Conservation (phyloP, 2,113 vertebrate species). For the Nannospalax galili region DNA sequence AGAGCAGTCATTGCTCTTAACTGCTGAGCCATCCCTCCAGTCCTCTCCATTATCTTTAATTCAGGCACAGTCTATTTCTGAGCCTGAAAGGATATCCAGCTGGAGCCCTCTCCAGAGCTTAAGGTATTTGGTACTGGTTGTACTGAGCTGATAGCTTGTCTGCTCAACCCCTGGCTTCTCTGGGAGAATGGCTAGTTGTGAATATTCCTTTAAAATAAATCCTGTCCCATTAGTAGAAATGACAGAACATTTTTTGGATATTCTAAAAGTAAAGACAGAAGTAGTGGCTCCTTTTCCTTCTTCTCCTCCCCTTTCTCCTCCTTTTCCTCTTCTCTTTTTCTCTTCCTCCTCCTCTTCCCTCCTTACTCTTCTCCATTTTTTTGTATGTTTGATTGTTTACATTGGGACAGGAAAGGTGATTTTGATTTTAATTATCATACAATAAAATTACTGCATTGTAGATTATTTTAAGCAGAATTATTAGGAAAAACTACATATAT, state of each 20-base stretch:
- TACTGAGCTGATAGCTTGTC: constrained; percentile 5
- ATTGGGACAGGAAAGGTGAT: neutral
- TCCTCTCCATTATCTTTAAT: constrained; percentile 20
- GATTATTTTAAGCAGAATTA: constrained; percentile 55
- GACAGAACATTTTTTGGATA: constrained; percentile 23
- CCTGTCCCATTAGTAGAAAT: constrained; percentile 46
- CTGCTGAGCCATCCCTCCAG: too few species aligned
- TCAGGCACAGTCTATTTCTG: neutral
- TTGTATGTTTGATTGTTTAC: constrained; percentile 49
- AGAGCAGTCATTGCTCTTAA: too few species aligned
- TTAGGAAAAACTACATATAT: neutral
- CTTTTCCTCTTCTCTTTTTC: neutral
- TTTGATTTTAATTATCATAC: constrained; percentile 64
- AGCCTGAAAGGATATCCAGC: neutral
- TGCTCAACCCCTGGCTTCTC: constrained; percentile 16
- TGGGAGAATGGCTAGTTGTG: neutral
- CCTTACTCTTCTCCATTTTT: neutral
- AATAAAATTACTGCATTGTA: constrained; percentile 9
- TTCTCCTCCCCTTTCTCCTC: neutral
- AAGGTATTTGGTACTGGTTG: constrained; percentile 30
- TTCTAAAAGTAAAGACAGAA: constrained; percentile 21
- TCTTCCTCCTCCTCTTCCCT: too few species aligned
- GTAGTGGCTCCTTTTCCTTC: too few species aligned
- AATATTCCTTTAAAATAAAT: constrained; percentile 43
- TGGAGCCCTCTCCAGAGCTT: neutral